Evolutionary conservation across 2,888 invertebrate species (phyloP).

Genomic region (Lycia hirtaria): DNA sequence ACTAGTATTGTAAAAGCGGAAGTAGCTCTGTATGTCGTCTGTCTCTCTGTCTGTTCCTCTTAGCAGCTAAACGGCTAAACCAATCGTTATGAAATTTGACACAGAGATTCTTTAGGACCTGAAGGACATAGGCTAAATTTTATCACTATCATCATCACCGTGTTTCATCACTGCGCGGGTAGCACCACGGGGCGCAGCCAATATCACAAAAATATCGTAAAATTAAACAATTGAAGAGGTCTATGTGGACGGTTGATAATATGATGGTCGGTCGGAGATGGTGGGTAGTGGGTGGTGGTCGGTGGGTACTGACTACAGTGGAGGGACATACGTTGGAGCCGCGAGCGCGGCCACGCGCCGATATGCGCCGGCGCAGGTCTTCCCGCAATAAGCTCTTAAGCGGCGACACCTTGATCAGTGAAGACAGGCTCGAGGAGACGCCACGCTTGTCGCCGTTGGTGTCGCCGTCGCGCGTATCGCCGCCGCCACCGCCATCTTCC

Average conservation of each 20-base stretch:
- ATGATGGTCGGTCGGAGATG: not conserved
- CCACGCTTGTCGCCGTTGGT: slow-evolving; percentile 75
- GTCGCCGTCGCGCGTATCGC: slow-evolving; percentile 66
- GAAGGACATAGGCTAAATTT: too few relatives aligned
- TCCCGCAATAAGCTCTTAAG: slow-evolving; percentile 93
- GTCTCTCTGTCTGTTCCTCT: too few relatives aligned
- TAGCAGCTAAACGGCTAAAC: too few relatives aligned
- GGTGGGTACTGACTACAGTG: slow-evolving; percentile 28
- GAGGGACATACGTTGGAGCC: slow-evolving; percentile 70
- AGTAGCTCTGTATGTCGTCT: too few relatives aligned
- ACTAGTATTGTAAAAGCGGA: too few relatives aligned
- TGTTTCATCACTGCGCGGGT: too few relatives aligned
- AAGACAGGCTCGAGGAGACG: slow-evolving; percentile 89
- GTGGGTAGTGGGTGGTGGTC: slow-evolving; percentile 15
- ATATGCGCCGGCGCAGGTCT: slow-evolving; percentile 92
- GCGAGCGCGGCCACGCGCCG: slow-evolving; percentile 88
- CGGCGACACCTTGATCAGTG: slow-evolving; percentile 93
- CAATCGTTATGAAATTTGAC: too few relatives aligned
- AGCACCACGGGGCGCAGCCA: too few relatives aligned
- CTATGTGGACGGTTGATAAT: not conserved
- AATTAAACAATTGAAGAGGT: too few relatives aligned
- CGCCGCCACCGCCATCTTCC: slow-evolving; percentile 62
- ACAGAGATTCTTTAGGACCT: too few relatives aligned
- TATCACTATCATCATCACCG: too few relatives aligned
- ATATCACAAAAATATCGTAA: too few relatives aligned